Conservation (phyloP, 2,888 invertebrate species). For the Platycheirus albimanus region DNA sequence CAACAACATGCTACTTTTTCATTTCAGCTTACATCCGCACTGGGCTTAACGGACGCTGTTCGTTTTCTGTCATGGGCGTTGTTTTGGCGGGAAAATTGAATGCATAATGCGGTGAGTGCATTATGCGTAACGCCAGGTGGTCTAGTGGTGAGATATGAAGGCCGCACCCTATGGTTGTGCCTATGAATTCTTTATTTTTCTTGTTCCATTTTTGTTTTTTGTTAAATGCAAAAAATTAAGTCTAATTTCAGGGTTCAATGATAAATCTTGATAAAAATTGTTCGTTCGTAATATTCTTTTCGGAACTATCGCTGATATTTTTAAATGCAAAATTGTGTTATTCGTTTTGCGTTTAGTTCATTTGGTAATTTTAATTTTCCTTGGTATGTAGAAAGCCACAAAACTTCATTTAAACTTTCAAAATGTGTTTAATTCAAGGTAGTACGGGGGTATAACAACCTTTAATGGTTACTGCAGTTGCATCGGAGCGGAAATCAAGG, state of each 20-base stretch:
- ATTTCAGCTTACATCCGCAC: not conserved
- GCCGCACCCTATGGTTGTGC: conserved; percentile 11
- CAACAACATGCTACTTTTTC: not conserved
- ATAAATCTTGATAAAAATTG: conserved; percentile 1
- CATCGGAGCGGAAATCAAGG: too few relatives aligned
- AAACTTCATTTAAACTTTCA: too few relatives aligned
- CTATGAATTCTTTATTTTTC: not conserved
- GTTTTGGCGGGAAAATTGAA: conserved; percentile 25
- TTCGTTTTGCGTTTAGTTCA: too few relatives aligned
- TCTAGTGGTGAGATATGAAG: conserved; percentile 39
- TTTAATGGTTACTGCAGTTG: too few relatives aligned
- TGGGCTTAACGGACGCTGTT: not conserved
- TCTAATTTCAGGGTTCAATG: conserved; percentile 37
- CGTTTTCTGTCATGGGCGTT: conserved; percentile 12
- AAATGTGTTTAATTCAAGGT: too few relatives aligned
- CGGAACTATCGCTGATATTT: too few relatives aligned
- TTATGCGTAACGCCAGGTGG: conserved; percentile 53
- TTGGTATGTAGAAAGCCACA: too few relatives aligned
- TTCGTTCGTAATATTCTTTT: too few relatives aligned
- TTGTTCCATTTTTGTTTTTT: not conserved
- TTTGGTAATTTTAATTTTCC: too few relatives aligned
- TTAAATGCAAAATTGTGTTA: too few relatives aligned
- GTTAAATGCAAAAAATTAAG: not conserved
- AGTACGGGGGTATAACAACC: too few relatives aligned
- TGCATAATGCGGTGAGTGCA: conserved; percentile 34